Base-by-base conservation (phyloP, 1,140 invertebrate species). In the Drosophila neocordata region DNA sequence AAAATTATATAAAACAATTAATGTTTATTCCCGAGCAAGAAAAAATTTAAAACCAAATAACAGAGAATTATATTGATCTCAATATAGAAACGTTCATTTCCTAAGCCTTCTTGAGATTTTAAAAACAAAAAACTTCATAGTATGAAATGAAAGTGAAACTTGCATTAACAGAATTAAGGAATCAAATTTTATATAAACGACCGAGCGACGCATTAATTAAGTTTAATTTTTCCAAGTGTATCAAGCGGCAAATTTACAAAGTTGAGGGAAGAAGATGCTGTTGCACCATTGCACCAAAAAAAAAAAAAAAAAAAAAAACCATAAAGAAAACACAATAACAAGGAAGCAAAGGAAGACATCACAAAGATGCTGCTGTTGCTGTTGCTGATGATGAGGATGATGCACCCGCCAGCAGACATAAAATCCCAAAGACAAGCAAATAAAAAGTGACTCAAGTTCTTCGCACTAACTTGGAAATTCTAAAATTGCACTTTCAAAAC, bases 221-320 rank as follows among this genome's bases (percentile, higher is more conserved):
- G n/a, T n/a, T n/a, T n/a, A n/a, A n/a, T 44, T 48, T 48, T 20
- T 18, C 4, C 41, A 48, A 48, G 41, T 48, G 41, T 48, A 48
- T 7, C 1, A 9, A 12, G 15, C 41, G 15, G 41, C 41, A 20
- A 20, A 48, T 20, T 48, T 48, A 11, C 15, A 48, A 48, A 48
- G 41, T 48, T 48, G 41, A 15, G 53, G 53, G 27, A 11, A 61
- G 20, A 48, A 8, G 20, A 37, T 20, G 34, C 22, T 24, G 58
- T 44, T 44, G 41, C 59, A 20, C 48, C 67, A 53, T 27, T 66
- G 63, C 67, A 70, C 67, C 74, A 74, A 82, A 76, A 64, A 56
- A 38, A 65, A 59, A 58, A 63, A 62, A 41, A 18, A 64, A 20
- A 31, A 60, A 44, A 56, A 52, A 64, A 58, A 52, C 57, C 55